phyloP scores from a whole-genome alignment of 2,797 vertebrate species.

The Dromococcyx pavoninus region DNA sequence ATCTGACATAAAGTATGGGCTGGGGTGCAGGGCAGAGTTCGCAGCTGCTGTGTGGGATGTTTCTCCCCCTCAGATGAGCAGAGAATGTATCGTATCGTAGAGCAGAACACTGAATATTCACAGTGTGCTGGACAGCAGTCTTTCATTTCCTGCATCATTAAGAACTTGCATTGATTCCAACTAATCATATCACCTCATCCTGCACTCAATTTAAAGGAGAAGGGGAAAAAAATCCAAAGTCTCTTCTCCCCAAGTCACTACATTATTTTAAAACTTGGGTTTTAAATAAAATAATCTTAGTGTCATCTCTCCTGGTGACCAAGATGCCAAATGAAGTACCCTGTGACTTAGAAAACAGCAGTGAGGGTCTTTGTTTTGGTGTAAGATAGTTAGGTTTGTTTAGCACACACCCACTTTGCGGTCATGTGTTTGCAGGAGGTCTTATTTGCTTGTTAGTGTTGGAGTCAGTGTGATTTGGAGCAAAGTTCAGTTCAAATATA shows the following conservation, averaged over 20 bases:
- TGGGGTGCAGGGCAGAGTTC: not conserved
- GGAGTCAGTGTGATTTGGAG: not conserved
- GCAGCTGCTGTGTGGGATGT: not conserved
- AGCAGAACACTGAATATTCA: conserved; percentile 21
- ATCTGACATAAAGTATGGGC: not conserved
- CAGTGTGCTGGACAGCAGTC: conserved; percentile 39
- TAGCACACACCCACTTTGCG: not conserved
- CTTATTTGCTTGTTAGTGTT: not conserved
- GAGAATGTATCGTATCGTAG: not conserved
- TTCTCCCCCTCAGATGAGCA: conserved; percentile 5
- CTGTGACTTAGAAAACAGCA: not conserved
- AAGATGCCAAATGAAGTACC: not conserved
- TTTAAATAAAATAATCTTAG: not conserved
- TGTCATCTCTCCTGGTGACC: not conserved
- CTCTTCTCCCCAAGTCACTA: not conserved
- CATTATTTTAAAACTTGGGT: not conserved
- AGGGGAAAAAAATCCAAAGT: not conserved
- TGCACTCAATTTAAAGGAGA: conserved; percentile 2
- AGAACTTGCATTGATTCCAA: conserved; percentile 50
- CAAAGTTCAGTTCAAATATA: not conserved
- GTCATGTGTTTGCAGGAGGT: not conserved
- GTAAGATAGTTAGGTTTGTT: not conserved
- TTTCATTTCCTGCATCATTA: conserved; percentile 67
- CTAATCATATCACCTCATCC: conserved; percentile 15
- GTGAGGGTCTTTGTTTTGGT: not conserved